Base-by-base conservation (phyloP, 2,797 vertebrate genomes). In the Pelochelys cantorii region DNA sequence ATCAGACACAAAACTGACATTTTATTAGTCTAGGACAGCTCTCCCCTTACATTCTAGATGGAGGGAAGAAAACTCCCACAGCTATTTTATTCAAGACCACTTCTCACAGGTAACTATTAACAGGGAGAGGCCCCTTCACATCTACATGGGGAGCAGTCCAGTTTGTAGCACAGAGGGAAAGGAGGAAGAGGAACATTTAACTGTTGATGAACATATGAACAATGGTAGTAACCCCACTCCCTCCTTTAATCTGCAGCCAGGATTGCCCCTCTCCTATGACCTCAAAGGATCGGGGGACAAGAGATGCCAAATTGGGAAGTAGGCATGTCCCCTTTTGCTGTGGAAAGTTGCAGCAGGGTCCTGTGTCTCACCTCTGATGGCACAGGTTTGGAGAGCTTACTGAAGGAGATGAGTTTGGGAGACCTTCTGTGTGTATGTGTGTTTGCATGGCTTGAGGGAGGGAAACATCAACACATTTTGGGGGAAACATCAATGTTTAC, bases 361-460 rank as follows among this genome's bases (percentile, higher is more conserved):
- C n/a, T 20, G 31, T 2, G 8, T 34, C 62, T 68, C 31, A 68
- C 17, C 17, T 34, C 10, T 9, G n/a, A 78, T 83, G 48, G 71
- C 88, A 62, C 20, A 84, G 62, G 13, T 29, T 25, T 79, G 9
- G 0, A 0, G 4, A 10, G 7, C 25, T 75, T 27, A 20, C 5
- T 60, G 23, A 34, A 84, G n/a, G 60, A 90, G 8, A 3, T 1
- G 6, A 1, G 53, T n/a, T 79, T 29, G 53, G 29, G 1, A 0
- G 86, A 1, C 17, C 1, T 93, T 15, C 12, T 8, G 10, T 2
- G 1, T 59, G n/a, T 54, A 5, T 2, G 2, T 6, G 7, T 83
- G 9, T 11, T 83, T 59, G 17, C 78, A 60, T 17, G 10, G 3
- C 85, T 18, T 29, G 55, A n/a, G 22, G 34, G 79, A 48, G 11